Conservation (phyloP, 2,797 vertebrate genomes). For the Protosalanx chinensis region DNA sequence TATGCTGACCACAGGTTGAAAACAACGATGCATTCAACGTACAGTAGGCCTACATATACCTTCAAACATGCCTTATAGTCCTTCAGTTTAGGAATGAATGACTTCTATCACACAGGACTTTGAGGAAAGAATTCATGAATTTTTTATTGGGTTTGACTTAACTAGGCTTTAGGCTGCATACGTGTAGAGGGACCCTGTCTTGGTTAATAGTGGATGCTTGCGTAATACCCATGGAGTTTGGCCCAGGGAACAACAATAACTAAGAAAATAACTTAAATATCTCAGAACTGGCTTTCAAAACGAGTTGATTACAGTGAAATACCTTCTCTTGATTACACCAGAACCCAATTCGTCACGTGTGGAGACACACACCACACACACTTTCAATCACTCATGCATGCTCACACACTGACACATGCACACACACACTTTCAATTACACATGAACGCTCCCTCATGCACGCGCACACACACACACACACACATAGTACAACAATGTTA, state of each 20-base stretch:
- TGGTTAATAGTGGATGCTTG: neutral
- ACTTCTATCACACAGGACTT: neutral
- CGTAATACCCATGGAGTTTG: neutral
- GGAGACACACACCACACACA: neutral
- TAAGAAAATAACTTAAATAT: neutral
- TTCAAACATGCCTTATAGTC: neutral
- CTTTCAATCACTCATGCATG: neutral
- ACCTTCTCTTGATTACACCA: neutral
- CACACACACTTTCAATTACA: neutral
- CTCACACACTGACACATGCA: neutral
- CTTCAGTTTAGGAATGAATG: neutral
- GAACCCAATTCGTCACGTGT: neutral
- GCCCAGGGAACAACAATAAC: neutral
- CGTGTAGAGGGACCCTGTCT: neutral
- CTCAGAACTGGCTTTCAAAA: slow-evolving; percentile 1
- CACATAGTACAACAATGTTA: neutral
- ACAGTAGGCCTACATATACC: neutral
- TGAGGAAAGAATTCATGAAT: neutral
- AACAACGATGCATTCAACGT: neutral
- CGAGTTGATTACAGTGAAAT: neutral
- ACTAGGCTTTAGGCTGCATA: neutral
- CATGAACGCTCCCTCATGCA: neutral
- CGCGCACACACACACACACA: neutral
- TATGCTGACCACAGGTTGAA: too few species aligned
- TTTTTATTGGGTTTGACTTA: neutral